Conservation (phyloP, 2,113 vertebrate species). For the Chascanopsetta lugubris region DNA sequence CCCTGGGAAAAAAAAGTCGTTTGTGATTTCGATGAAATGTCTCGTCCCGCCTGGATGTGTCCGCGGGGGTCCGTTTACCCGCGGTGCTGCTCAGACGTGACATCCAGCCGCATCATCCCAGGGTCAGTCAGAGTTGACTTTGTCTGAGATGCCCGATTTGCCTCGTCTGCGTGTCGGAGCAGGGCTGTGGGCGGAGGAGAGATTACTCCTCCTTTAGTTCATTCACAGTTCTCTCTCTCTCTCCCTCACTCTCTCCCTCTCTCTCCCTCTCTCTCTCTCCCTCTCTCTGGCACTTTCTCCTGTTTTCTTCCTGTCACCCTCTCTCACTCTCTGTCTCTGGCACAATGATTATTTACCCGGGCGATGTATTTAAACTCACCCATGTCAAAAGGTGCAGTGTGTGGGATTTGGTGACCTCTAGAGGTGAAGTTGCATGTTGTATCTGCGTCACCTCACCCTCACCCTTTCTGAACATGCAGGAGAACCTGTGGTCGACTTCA, state of each 20-base stretch:
- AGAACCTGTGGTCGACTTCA: too few species aligned
- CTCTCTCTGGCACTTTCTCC: background rate
- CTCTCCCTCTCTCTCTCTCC: too few species aligned
- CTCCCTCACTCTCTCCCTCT: background rate
- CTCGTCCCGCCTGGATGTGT: background rate
- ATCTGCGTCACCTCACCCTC: too few species aligned
- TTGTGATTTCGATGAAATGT: background rate
- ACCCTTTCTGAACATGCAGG: too few species aligned
- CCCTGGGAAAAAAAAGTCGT: background rate
- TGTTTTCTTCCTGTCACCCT: background rate
- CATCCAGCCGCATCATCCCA: constrained; percentile 16
- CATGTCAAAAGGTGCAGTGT: too few species aligned
- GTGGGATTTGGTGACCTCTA: too few species aligned
- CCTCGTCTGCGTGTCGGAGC: constrained; percentile 35
- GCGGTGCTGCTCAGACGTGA: constrained; percentile 13
- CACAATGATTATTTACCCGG: background rate
- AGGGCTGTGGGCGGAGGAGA: constrained; percentile 48
- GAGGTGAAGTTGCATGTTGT: too few species aligned
- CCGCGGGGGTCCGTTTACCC: constrained; percentile 18
- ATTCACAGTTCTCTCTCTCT: constrained; percentile 41
- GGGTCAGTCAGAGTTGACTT: constrained; percentile 58
- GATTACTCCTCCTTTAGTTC: constrained; percentile 43
- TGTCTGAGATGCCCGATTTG: constrained; percentile 31
- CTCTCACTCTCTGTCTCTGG: constrained; percentile 21
- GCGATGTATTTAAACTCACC: background rate